Evolutionary conservation across 2,113 vertebrate species (phyloP), one percentile per base, ranked within the genome.

Genomic region (Anguilla rostrata): DNA sequence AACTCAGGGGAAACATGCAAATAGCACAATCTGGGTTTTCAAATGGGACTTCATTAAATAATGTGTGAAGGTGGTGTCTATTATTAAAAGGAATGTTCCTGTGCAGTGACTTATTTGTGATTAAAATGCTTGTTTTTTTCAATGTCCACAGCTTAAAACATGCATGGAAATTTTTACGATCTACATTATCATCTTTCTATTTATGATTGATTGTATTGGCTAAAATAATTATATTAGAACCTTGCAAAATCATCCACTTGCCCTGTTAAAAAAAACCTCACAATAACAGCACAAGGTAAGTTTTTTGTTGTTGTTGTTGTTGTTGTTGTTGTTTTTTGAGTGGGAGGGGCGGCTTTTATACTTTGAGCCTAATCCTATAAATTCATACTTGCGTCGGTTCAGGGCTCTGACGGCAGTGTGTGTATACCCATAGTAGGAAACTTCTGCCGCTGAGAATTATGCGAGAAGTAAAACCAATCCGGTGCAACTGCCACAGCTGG

Each of bases 401-500:
- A 0, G 63, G n/a, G 7, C 78, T 57, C 18, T 82, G 80, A 78
- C 22, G 11, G 43, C 60, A 34, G 81, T 34, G 39, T 71, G 60
- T n/a, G 26, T 29, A 43, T 22, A 80, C 16, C 22, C 39, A 82
- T 66, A 71, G 43, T 66, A 82, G 39, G 56, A 22, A 86, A n/a
- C 78, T 22, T 22, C 39, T 34, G 40, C 14, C 63, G 43, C 8
- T 46, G 39, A 43, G 41, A 34, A 46, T 53, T 43, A 85, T 78
- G 39, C 16, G 60, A 60, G 46, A 63, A n/a, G 56, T 80, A 46
- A 53, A 9, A 39, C 8, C 5, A 66, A 66, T 66, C 22, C 29
- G 26, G 63, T 49, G 40, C 41, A 39, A 26, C 34, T 60, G 29
- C 20, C 63, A 79, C 86, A 75, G 63, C 86, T 87, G 86, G 57